Evolutionary conservation across 2,797 vertebrate species (phyloP).

Genomic region (Mergus octosetaceus): DNA sequence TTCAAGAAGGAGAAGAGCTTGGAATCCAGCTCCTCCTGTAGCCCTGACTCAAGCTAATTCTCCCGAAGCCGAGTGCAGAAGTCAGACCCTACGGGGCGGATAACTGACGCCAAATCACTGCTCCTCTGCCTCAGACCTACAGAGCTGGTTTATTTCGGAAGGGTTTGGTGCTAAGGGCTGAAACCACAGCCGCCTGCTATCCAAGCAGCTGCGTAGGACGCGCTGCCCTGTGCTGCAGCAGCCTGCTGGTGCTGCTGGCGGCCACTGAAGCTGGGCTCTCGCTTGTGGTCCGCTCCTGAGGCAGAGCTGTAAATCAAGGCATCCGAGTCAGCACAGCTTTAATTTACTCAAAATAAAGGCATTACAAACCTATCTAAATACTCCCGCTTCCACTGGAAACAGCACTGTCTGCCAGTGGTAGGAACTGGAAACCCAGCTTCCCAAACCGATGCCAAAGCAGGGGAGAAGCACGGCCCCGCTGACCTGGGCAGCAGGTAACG

Average conservation of each 20-base stretch:
- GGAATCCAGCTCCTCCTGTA: neutral
- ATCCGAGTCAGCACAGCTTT: neutral
- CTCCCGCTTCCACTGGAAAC: neutral
- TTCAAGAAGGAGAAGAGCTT: neutral
- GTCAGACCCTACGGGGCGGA: neutral
- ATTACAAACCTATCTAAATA: neutral
- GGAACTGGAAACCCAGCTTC: neutral
- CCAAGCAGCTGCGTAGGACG: neutral
- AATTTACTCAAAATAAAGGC: neutral
- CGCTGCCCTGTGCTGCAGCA: fast-evolving
- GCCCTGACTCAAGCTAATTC: neutral
- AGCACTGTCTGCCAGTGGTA: neutral
- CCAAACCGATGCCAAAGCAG: neutral
- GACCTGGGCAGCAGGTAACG: neutral
- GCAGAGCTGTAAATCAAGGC: neutral
- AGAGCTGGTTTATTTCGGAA: neutral
- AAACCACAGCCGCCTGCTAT: neutral
- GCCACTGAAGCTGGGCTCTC: fast-evolving
- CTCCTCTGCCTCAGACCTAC: neutral
- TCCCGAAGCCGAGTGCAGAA: neutral
- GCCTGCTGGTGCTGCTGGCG: neutral
- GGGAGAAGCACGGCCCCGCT: fast-evolving
- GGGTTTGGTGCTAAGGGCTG: neutral
- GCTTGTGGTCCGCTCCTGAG: neutral
- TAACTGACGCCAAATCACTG: neutral